Evolutionary conservation across 2,888 invertebrate genomes (phyloP), one percentile per base, ranked within the genome.

Genomic region (Coelinius sp.): DNA sequence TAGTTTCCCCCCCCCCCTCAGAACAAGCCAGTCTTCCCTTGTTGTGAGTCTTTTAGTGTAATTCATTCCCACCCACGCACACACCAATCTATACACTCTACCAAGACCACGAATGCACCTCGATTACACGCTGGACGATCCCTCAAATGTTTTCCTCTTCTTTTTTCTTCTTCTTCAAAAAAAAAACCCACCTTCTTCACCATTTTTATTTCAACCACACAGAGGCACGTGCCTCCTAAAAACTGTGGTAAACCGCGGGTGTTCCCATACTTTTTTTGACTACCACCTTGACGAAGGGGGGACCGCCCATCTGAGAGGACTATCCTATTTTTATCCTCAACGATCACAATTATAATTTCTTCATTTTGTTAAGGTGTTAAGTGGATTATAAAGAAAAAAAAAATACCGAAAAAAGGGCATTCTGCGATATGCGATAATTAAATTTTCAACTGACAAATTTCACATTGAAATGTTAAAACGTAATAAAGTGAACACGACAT

Each of bases 51-150:
- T 78, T 78, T 78, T 76, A 76, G 77, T 75, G 75, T 78, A 77
- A 78, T 76, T 77, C 75, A 76, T 75, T 76, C 73, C 77, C 77
- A 77, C 78, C 78, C 75, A 78, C 78, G 77, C 74, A 56, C 49
- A 12, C 68, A 68, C 66, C 68, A 68, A 72, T 71, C 70, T 70
- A 66, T 76, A 71, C 73, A 71, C 68, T 59, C 65, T 35, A 41
- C 59, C 65, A n/a, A 53, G 38, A 20, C 49, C 31, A 17, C 46
- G 10, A 59, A 59, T 59, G 59, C 59, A 46, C 71, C 71, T 75
- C 73, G 75, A 77, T 77, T 76, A 75, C 73, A 75, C 70, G 70
- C 73, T 27, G 53, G 68, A 73, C 73, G 63, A 73, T 73, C 64
- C 64, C 70, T 65, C 59, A 72, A 69, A 72, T 71, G 63, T 71